phyloP scores from a whole-genome alignment of 35 echinoderm and acorn worm species.

The Heliocidaris tuberculata region DNA sequence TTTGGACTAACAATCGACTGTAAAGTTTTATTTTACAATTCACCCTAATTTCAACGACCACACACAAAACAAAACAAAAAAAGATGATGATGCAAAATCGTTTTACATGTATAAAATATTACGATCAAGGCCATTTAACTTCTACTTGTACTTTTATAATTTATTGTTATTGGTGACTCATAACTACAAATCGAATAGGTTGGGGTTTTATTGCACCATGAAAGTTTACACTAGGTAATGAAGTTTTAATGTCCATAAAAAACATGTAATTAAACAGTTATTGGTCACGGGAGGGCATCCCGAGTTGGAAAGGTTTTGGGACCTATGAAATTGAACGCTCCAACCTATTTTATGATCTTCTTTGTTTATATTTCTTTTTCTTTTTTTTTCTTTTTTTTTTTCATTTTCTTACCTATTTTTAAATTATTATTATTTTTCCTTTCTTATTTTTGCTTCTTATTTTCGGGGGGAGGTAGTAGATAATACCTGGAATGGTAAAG shows the following conservation, averaged over 20 bases:
- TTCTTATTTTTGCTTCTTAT: no score
- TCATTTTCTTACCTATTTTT: no score
- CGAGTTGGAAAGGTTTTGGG: background rate
- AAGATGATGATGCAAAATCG: background rate
- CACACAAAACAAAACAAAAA: background rate
- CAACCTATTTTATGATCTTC: no score
- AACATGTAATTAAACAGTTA: background rate
- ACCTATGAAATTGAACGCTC: background rate
- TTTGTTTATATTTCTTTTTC: no score
- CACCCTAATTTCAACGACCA: background rate
- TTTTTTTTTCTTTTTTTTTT: no score
- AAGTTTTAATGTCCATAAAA: background rate
- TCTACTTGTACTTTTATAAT: background rate
- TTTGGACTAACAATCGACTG: no score
- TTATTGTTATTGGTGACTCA: background rate
- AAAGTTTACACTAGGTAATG: background rate
- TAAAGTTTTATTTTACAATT: no score
- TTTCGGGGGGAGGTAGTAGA: no score
- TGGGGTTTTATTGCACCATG: background rate
- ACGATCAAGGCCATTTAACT: background rate
- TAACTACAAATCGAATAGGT: no score
- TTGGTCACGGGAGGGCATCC: background rate
- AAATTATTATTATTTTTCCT: no score
- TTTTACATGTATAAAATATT: background rate
- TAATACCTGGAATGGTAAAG: no score